Conservation (phyloP, 2,113 vertebrate species). For the Cinclus mexicanus region DNA sequence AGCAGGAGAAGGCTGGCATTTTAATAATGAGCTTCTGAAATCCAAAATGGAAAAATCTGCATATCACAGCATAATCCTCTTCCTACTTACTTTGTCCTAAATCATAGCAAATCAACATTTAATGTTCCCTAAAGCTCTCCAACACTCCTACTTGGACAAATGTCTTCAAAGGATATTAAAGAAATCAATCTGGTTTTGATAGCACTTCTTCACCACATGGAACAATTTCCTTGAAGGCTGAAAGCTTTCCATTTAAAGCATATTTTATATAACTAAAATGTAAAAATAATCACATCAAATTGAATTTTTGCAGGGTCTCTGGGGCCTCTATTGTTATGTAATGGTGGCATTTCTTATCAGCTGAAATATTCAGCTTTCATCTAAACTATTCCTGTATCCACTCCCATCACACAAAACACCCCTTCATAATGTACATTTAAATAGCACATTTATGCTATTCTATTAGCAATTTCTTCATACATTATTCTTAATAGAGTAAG, state of each 20-base stretch:
- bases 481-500: not conserved
- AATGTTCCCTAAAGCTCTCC: not conserved
- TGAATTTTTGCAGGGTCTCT: not conserved
- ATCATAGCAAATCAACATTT: not conserved
- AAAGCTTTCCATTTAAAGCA: not conserved
- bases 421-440: not conserved
- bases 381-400: not conserved
- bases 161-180: constrained; percentile 10
- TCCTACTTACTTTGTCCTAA: constrained; percentile 1
- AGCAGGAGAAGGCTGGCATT: not conserved
- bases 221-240: not conserved
- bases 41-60: constrained; percentile 16
- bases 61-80: not conserved
- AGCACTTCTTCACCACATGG: not conserved
- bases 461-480: not conserved
- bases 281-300: not conserved
- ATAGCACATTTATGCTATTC: not conserved
- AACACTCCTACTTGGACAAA: not conserved
- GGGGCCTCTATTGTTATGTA: not conserved
- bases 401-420: not conserved
- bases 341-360: not conserved
- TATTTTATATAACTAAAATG: constrained; percentile 1
- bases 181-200: not conserved
- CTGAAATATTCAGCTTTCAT: not conserved
- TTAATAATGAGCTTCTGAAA: constrained; percentile 5